phyloP scores from a whole-genome alignment of 1,140 invertebrate genomes.

The Drosophila repletoides region DNA sequence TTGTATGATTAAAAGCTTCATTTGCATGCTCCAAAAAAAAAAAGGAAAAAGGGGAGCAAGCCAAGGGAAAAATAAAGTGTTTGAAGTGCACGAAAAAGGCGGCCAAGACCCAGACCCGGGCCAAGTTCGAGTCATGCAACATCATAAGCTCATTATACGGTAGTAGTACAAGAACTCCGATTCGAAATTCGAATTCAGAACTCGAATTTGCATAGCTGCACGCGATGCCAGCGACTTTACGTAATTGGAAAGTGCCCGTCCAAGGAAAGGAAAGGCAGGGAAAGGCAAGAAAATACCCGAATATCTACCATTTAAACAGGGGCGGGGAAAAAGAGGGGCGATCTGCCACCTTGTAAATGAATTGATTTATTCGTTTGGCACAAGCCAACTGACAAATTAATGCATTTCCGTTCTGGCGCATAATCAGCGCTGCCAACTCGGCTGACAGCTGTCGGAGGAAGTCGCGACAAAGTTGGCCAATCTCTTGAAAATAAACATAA shows the following conservation, averaged over 20 bases:
- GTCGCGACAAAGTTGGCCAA: conserved; percentile 10
- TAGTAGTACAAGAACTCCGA: conserved; percentile 24
- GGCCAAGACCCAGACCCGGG: conserved; percentile 21
- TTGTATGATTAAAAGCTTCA: conserved; percentile 64
- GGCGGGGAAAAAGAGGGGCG: neutral
- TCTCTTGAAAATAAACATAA: conserved; percentile 2
- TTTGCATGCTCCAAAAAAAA: conserved; percentile 57
- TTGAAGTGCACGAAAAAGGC: conserved; percentile 31
- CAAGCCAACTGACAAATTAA: conserved; percentile 66
- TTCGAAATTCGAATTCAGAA: neutral
- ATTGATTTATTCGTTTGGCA: conserved; percentile 65
- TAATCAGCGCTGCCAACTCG: conserved; percentile 38
- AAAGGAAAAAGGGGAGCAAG: neutral
- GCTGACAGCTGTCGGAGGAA: conserved; percentile 38
- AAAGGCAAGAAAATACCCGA: conserved; percentile 7
- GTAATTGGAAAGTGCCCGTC: conserved; percentile 70
- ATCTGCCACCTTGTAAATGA: conserved; percentile 34
- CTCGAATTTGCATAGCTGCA: conserved; percentile 57
- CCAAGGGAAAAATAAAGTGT: conserved; percentile 11
- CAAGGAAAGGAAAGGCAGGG: neutral
- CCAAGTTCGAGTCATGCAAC: conserved; percentile 64
- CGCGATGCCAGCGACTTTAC: conserved; percentile 59
- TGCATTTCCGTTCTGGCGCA: conserved; percentile 58
- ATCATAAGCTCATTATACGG: conserved; percentile 61
- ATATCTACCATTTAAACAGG: neutral